A percentile compares a stretch with the other conserved stretches of the same genome.
phyloP scores from a whole-genome alignment of 1,140 invertebrate genomes.

The Tetramorium simillimum region DNA sequence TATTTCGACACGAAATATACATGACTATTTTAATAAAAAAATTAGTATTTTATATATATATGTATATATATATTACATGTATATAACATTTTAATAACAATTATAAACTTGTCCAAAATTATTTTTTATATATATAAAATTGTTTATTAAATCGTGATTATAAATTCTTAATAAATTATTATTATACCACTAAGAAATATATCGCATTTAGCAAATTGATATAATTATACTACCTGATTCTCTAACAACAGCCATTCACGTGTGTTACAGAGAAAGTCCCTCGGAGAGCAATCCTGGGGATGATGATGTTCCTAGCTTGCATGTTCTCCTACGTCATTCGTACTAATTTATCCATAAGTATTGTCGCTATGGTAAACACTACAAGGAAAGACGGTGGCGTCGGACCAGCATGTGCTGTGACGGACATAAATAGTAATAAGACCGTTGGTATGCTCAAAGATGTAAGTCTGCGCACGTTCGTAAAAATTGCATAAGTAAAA shows the following conservation, averaged over 20 bases:
- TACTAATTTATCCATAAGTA: constrained; percentile 90
- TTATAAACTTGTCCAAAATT: background rate
- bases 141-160: background rate
- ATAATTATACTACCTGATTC: background rate
- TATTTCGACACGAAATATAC: background rate
- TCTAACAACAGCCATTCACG: background rate
- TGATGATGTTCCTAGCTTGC: constrained; percentile 90
- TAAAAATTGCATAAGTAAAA: constrained; percentile 60
- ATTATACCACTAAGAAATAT: background rate
- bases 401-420: constrained; percentile 50
- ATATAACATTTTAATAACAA: background rate
- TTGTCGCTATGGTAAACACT: constrained; percentile 89
- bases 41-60: background rate
- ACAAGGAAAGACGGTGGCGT: constrained; percentile 56
- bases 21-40: background rate
- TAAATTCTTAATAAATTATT: background rate
- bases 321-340: constrained; percentile 91
- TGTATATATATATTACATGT: no score
- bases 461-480: constrained; percentile 57
- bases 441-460: constrained; percentile 38
- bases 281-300: constrained; percentile 87
- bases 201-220: background rate
- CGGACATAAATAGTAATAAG: background rate
- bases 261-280: constrained; percentile 80
- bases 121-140: background rate